phyloP scores from a whole-genome alignment of 2,888 invertebrate species.

The Tryphoninae sp. region DNA sequence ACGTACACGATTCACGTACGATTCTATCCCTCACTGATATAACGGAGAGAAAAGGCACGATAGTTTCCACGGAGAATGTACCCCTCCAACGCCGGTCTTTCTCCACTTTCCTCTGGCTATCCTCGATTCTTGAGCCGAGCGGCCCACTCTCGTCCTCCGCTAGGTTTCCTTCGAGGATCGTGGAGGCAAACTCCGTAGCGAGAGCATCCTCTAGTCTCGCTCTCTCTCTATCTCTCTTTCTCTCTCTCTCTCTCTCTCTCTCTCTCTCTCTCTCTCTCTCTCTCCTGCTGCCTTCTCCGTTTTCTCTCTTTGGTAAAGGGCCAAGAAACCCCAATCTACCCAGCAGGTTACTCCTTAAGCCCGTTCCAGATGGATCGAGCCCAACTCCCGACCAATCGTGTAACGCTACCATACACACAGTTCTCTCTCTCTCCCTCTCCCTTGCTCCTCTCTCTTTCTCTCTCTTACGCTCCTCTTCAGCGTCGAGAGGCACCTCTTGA shows the following conservation, averaged over 20 bases:
- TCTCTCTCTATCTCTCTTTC: slow-evolving; percentile 52
- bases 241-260: slow-evolving; percentile 40
- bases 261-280: slow-evolving; percentile 57
- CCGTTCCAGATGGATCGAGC: slow-evolving; percentile 77
- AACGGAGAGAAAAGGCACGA: slow-evolving; percentile 16
- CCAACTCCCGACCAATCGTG: slow-evolving; percentile 64
- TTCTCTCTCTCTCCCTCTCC: slow-evolving; percentile 57
- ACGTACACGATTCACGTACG: slow-evolving; percentile 37
- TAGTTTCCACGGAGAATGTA: slow-evolving; percentile 39
- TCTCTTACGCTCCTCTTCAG: slow-evolving; percentile 50
- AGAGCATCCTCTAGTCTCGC: slow-evolving; percentile 26
- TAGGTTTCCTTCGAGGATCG: slow-evolving; percentile 44
- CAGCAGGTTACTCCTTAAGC: slow-evolving; percentile 74
- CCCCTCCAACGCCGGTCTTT: slow-evolving; percentile 4
- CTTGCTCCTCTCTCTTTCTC: slow-evolving; percentile 31
- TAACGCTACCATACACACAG: slow-evolving; percentile 52
- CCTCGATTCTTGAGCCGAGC: slow-evolving; percentile 41
- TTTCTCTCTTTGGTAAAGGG: slow-evolving; percentile 75
- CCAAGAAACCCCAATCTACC: slow-evolving; percentile 79
- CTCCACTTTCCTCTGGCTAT: slow-evolving; percentile 31
- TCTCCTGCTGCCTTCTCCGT: slow-evolving; percentile 31
- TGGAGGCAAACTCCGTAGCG: slow-evolving; percentile 22
- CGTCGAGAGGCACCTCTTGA: slow-evolving; percentile 72
- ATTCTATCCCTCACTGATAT: slow-evolving; percentile 31
- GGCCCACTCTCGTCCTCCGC: slow-evolving; percentile 31